Evolutionary conservation across 2,888 invertebrate genomes (phyloP), one percentile per base, ranked within the genome.

Genomic region (Limnephilus marmoratus): DNA sequence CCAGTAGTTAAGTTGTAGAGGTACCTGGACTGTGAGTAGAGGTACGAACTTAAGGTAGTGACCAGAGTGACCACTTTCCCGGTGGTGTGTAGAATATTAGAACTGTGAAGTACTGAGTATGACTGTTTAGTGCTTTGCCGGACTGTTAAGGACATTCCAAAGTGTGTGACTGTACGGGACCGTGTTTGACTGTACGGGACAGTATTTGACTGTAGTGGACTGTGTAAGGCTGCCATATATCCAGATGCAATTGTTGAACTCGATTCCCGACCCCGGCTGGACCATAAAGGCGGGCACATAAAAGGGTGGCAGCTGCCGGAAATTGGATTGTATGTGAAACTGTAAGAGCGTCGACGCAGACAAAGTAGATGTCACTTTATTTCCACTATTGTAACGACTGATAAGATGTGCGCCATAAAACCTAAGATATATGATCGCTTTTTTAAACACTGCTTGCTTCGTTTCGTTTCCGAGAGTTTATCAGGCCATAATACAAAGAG

Each of bases 291-390:
- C 49, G 86, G 81, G 89, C 37, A 89, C 91, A 83, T 89, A 83
- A 91, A 91, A 92, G 90, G 24, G 88, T 86, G 90, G 90, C 92
- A 90, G 83, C 90, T 92, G 92, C 81, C 90, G 92, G 92, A 92
- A 90, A 92, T 92, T 92, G 86, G 92, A 87, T 90, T 90, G 92
- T 92, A 88, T 90, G 87, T 68, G 68, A 24, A 11, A 68, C 68
- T 68, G 68, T 80, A 49, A 91, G 83, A 81, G 68, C 85, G 86
- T 41, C 90, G 49, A 81, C 41, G 68, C 89, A 89, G 81, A 85
- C 92, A 85, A 90, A 68, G 89, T 88, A 83, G 80, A 82, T 89
- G 89, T 89, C 89, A 89, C 89, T 91, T 91, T 91, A 91, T 91
- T 91, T 53, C 91, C 37, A 89, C 89, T 83, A 89, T 91, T 89